Base-by-base conservation (phyloP, 2,888 invertebrate genomes). In the Tiliacea aurago region DNA sequence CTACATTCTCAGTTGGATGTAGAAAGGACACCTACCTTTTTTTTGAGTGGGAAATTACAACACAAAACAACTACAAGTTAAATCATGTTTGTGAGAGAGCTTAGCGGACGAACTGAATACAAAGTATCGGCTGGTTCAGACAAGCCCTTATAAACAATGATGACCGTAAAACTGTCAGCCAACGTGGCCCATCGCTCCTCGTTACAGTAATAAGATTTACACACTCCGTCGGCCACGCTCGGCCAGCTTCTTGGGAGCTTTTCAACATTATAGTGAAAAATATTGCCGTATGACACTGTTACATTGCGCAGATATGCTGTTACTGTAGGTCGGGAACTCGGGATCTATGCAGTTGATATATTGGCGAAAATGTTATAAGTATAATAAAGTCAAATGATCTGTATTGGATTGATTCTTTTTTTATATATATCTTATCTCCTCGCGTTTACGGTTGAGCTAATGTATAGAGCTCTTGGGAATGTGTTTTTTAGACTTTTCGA, bases 181-280 rank as follows among this genome's bases (percentile, higher is more conserved):
- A 43, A 9, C 59, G 47, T 47, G 70, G 67, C 49, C 74, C 84
- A 75, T 70, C 55, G 71, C 41, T 83, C 49, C 80, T 85, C 78
- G 76, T 84, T 84, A 85, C 81, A 78, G 82, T 75, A 78, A 70
- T 78, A 83, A 84, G 83, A 82, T 80, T 78, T 84, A 80, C 71
- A 64, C 61, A 55, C 61, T 64, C 13, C 43, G 55, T 20, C 41
- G 47, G 61, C 28, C 58, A 62, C 3, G 28, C 23, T 61, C 13
- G 43, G n/a, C 62, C 73, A 58, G 68, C 63, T 73, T 73, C 71
- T 67, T 85, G 79, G 69, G 70, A 63, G 51, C 61, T 64, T 71
- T 78, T 70, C 70, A 78, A 73, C 41, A 55, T 23, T 43, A 33
- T 18, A 51, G 43, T 33, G 47, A 74, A 45, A 70, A 53, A 66